phyloP scores from a whole-genome alignment of 2,113 vertebrate species.

The Isurus oxyrinchus region DNA sequence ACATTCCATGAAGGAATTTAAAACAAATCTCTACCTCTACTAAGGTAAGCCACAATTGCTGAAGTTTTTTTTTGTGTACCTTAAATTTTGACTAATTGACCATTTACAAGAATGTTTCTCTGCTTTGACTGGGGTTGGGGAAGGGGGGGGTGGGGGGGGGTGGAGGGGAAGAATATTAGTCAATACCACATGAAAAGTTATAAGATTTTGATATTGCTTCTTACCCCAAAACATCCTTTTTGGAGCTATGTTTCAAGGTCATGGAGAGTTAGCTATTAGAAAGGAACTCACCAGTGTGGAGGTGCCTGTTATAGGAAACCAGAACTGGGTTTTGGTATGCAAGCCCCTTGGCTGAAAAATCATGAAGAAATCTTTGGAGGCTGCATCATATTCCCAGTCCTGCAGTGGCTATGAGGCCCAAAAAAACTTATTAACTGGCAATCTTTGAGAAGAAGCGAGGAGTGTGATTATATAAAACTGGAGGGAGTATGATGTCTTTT shows the following conservation, averaged over 20 bases:
- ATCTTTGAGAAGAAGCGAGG: background rate
- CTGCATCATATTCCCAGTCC: background rate
- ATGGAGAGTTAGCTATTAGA: background rate
- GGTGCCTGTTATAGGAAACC: background rate
- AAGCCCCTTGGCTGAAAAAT: background rate
- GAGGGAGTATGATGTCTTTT: background rate
- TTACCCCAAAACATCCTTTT: background rate
- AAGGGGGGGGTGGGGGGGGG: too few relatives aligned
- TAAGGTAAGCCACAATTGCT: background rate
- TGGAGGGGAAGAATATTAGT: background rate
- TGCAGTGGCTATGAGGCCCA: background rate
- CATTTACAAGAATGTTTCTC: background rate
- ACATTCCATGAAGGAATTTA: too few relatives aligned
- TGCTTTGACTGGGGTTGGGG: background rate
- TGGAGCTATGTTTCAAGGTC: background rate
- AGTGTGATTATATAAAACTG: background rate
- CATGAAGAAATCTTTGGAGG: background rate
- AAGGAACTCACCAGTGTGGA: background rate
- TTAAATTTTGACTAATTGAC: background rate
- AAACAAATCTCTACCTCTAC: background rate
- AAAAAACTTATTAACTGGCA: background rate
- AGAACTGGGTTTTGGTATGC: background rate
- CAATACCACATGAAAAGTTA: background rate
- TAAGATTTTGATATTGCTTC: background rate
- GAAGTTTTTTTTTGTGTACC: background rate